Evolutionary conservation across 2,797 vertebrate genomes (phyloP).

Genomic region (Sebastes minor): DNA sequence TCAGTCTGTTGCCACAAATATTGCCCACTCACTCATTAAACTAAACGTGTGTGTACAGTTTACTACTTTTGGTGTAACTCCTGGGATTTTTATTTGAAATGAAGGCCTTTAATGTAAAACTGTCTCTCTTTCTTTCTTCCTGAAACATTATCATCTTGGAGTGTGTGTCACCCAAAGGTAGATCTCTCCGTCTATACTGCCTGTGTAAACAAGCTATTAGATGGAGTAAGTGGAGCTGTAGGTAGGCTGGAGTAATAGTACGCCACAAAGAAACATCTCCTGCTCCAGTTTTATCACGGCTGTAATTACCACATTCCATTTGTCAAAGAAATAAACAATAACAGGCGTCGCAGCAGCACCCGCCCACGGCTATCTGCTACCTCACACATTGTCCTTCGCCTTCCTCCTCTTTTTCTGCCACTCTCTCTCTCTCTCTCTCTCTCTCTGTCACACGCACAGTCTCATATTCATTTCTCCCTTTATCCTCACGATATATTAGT

Average conservation of each 20-base stretch:
- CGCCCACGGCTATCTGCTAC: conserved; percentile 53
- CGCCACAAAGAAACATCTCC: conserved; percentile 19
- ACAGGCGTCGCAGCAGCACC: conserved; percentile 19
- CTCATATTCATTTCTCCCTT: conserved; percentile 46
- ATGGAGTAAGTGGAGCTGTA: conserved; percentile 3
- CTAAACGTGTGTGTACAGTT: not conserved
- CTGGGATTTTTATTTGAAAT: not conserved
- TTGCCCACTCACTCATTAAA: conserved; percentile 1
- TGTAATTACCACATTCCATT: conserved; percentile 65
- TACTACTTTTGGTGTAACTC: not conserved
- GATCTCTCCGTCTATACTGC: no score
- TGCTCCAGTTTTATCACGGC: conserved; percentile 48
- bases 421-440: conserved; percentile 5
- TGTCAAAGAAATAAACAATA: conserved; percentile 63
- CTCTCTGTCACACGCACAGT: conserved; percentile 3
- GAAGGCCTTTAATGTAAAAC: not conserved
- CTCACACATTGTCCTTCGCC: conserved; percentile 40
- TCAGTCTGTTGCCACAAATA: not conserved
- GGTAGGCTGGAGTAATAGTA: conserved; percentile 1
- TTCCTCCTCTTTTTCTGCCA: not conserved
- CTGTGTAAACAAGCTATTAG: not conserved
- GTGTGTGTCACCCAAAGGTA: not conserved
- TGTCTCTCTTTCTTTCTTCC: not conserved
- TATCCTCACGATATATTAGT: conserved; percentile 41
- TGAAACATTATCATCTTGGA: not conserved